phyloP scores from a whole-genome alignment of 2,797 vertebrate genomes.

The Urocyon cinereoargenteus region DNA sequence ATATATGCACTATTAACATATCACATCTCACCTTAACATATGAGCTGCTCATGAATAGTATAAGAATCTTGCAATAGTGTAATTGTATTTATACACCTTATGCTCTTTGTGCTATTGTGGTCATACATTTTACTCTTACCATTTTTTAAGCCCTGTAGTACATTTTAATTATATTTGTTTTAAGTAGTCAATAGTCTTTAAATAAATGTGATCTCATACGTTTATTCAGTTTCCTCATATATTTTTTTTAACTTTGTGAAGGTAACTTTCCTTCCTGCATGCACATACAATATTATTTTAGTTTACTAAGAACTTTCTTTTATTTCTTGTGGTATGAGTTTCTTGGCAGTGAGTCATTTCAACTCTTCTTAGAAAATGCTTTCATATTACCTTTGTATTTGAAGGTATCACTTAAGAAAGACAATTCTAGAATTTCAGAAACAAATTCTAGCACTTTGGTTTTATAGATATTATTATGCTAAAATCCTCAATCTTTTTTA shows the following conservation, averaged over 20 bases:
- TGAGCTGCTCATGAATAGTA: neutral
- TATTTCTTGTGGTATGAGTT: neutral
- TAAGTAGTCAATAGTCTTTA: neutral
- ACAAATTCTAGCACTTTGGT: neutral
- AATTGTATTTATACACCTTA: neutral
- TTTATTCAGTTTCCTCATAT: neutral
- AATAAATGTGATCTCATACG: neutral
- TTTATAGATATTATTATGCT: neutral
- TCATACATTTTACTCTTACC: neutral
- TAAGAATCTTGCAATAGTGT: no score
- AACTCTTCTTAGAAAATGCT: neutral
- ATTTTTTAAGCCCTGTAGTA: neutral
- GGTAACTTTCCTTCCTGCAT: neutral
- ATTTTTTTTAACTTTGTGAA: neutral
- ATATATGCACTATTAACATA: neutral
- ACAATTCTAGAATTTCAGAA: neutral
- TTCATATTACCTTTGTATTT: neutral
- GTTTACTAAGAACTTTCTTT: neutral
- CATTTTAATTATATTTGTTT: neutral
- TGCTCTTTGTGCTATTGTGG: neutral
- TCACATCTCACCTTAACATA: neutral
- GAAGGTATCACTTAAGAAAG: neutral
- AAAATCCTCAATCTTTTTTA: neutral
- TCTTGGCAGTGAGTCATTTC: neutral
- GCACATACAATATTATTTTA: neutral